Evolutionary conservation across 2,797 vertebrate genomes (phyloP).

Genomic region (Rhinophrynus dorsalis): DNA sequence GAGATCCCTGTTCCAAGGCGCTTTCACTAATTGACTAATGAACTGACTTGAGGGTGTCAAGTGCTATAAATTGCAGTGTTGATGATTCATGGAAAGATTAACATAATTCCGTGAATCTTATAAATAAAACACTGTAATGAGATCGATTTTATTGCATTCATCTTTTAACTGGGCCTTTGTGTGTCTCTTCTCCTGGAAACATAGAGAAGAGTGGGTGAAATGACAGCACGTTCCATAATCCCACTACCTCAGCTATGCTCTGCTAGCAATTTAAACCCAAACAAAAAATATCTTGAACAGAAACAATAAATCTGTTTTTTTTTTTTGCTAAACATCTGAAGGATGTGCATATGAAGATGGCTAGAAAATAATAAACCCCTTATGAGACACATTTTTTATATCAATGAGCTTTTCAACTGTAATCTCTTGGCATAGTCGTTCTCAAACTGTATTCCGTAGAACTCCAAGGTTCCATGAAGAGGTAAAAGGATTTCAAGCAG

Average conservation of each 20-base stretch:
- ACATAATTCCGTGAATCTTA: neutral
- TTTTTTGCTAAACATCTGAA: constrained; percentile 65
- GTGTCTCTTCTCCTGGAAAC: constrained; percentile 28
- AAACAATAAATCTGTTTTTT: constrained; percentile 63
- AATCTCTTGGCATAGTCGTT: no score
- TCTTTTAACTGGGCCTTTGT: constrained; percentile 20
- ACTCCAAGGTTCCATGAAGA: no score
- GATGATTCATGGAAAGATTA: no score
- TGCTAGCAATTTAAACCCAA: constrained; percentile 63
- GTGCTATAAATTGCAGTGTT: no score
- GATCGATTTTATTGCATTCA: neutral
- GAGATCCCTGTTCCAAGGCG: no score
- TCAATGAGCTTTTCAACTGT: no score
- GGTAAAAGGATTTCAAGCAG: no score
- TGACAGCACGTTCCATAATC: constrained; percentile 55
- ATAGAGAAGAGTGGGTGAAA: constrained; percentile 47
- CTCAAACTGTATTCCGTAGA: no score
- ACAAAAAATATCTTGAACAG: constrained; percentile 51
- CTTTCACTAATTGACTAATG: no score
- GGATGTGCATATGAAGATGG: constrained; percentile 63
- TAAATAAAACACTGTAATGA: neutral
- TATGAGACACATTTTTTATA: no score
- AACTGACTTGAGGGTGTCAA: no score
- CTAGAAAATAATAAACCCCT: neutral
- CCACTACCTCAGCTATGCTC: constrained; percentile 65